Base-by-base conservation (phyloP, 1,140 invertebrate species). In the Tachypleus tridentatus region DNA sequence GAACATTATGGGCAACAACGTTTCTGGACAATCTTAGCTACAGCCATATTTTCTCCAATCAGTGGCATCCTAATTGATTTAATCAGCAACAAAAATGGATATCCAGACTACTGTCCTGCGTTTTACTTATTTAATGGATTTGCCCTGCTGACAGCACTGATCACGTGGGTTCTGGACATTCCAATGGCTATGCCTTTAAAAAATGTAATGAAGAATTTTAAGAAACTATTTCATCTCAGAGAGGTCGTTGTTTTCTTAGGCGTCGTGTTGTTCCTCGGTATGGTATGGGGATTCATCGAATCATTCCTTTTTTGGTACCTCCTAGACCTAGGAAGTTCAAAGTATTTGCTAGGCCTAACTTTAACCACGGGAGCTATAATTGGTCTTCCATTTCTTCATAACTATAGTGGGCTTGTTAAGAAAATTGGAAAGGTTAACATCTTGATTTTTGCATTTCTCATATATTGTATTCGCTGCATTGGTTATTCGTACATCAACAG, bases 291-390 rank as follows among this genome's bases (percentile, higher is more conserved):
- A 5, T 90, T 88, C 74, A 85, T 91, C 56, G 89, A 91, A 75
- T 89, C 85, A 64, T 93, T 91, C 76, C 77, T 93, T 4, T 93
- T 92, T 76, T 91, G 88, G 88, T 81, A 90, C 64, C 80, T 93
- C 6, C 83, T 89, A 76, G 88, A 89, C 73, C 77, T 91, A 62
- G 88, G 87, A 10, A 86, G 84, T 6, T 85, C 85, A 2, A 84
- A 87, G 66, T 86, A 85, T 6, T 77, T 93, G 49, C 89, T 93
- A 84, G 90, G 90, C 11, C 82, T 93, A 61, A 91, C 88, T 0
- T 83, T 92, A 66, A 87, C 88, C 0, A 85, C 90, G 49, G 87
- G 86, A 8, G 87, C 87, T 49, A 77, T 89, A 1, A 83, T 86
- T 5, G 89, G 89, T 8, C 80, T 91, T 61, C 86, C 89, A 4